Evolutionary conservation across 2,888 invertebrate species (phyloP).

Genomic region (Noctua fimbriata): DNA sequence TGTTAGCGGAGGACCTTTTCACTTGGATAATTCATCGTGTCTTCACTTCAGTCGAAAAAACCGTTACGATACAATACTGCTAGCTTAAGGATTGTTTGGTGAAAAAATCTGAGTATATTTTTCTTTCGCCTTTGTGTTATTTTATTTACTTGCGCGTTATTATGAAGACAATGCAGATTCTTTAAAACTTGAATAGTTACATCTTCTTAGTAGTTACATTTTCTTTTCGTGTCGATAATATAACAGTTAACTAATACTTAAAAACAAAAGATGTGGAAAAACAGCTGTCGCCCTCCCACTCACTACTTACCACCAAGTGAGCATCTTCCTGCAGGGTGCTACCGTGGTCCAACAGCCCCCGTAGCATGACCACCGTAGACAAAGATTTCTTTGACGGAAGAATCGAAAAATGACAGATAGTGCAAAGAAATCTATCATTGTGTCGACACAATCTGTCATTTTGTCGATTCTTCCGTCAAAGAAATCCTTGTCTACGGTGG

Average conservation of each 20-base stretch:
- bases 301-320: too few relatives aligned
- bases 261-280: too few relatives aligned
- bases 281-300: too few relatives aligned
- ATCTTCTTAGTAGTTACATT: not conserved
- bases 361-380: too few relatives aligned
- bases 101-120: slow-evolving; percentile 25
- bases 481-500: too few relatives aligned
- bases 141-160: not conserved
- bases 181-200: not conserved
- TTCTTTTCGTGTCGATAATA: not conserved
- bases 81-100: slow-evolving; percentile 30
- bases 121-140: slow-evolving; percentile 22
- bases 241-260: not conserved
- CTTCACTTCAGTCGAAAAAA: slow-evolving; percentile 51
- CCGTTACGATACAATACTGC: slow-evolving; percentile 42
- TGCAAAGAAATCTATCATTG: too few relatives aligned
- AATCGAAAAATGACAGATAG: too few relatives aligned
- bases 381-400: too few relatives aligned
- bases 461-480: too few relatives aligned
- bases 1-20: slow-evolving; percentile 65
- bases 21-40: slow-evolving; percentile 64
- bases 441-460: too few relatives aligned
- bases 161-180: not conserved
- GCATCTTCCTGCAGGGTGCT: too few relatives aligned
- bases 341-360: too few relatives aligned